Evolutionary conservation across 2,797 vertebrate genomes (phyloP).

Genomic region (Schizopygopsis pylzovi): DNA sequence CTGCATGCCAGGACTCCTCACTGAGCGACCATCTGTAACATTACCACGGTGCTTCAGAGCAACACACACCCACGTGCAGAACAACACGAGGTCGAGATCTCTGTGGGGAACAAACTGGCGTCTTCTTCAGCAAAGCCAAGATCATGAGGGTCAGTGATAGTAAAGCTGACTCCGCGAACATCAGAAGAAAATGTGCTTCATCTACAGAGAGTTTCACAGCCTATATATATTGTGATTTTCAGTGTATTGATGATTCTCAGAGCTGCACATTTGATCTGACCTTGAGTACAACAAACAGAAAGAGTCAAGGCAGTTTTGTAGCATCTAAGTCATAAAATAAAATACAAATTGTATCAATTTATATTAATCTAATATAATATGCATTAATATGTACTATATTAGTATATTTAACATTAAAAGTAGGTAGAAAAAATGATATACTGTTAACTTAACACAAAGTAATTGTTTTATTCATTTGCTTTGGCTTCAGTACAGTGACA

Average conservation of each 20-base stretch:
- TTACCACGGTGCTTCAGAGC: constrained; percentile 11
- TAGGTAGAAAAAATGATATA: not conserved
- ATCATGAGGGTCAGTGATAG: not conserved
- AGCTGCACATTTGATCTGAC: constrained; percentile 1
- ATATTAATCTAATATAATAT: not conserved
- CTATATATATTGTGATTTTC: not conserved
- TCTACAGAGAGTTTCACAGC: constrained; percentile 4
- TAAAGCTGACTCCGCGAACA: constrained; percentile 27
- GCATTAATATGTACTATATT: not conserved
- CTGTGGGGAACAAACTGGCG: not conserved
- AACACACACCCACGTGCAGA: constrained; percentile 3
- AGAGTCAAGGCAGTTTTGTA: not conserved
- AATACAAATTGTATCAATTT: not conserved
- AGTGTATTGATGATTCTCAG: not conserved
- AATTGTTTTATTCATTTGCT: not conserved
- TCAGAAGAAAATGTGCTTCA: constrained; percentile 11
- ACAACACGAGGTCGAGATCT: not conserved
- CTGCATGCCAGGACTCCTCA: constrained; percentile 14
- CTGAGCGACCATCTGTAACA: constrained; percentile 39
- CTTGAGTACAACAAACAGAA: constrained; percentile 4
- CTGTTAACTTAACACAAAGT: not conserved
- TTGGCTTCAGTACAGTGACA: not conserved
- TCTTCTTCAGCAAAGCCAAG: constrained; percentile 15
- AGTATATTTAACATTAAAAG: no score
- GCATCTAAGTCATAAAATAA: not conserved